Evolutionary conservation across 2,113 vertebrate species (phyloP).

Genomic region (Peucedramus taeniatus): DNA sequence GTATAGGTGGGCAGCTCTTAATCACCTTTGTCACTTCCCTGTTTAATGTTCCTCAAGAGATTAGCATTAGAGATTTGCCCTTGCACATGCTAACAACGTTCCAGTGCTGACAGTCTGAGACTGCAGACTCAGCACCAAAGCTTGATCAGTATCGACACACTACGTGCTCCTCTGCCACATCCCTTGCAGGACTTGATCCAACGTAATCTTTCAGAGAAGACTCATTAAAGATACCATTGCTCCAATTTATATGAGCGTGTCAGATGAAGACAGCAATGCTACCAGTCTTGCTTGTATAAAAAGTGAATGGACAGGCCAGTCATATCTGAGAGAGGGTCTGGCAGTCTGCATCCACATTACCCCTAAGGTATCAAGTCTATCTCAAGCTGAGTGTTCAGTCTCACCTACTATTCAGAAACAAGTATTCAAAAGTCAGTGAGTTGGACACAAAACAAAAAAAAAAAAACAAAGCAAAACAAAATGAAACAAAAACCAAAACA

Average conservation of each 20-base stretch:
- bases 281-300: background rate
- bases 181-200: background rate
- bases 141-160: background rate
- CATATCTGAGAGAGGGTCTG: background rate
- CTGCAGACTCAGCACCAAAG: background rate
- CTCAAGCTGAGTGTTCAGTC: background rate
- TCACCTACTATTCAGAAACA: background rate
- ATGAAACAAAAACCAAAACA: too few relatives aligned
- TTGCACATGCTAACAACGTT: background rate
- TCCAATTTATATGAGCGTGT: background rate
- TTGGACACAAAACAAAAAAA: background rate
- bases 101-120: background rate
- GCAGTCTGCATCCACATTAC: background rate
- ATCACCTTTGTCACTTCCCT: background rate
- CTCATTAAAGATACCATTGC: background rate
- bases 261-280: background rate
- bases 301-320: background rate
- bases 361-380: background rate
- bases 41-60: background rate
- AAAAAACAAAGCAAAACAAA: background rate
- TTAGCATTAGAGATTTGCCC: background rate
- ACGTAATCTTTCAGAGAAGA: fast-evolving
- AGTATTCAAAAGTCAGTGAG: background rate
- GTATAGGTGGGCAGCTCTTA: background rate
- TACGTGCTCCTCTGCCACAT: background rate